Percentiles rank a stretch among this genome's conserved stretches.
Evolutionary conservation across 2,113 vertebrate species (phyloP).

Genomic region (Lepus americanus): DNA sequence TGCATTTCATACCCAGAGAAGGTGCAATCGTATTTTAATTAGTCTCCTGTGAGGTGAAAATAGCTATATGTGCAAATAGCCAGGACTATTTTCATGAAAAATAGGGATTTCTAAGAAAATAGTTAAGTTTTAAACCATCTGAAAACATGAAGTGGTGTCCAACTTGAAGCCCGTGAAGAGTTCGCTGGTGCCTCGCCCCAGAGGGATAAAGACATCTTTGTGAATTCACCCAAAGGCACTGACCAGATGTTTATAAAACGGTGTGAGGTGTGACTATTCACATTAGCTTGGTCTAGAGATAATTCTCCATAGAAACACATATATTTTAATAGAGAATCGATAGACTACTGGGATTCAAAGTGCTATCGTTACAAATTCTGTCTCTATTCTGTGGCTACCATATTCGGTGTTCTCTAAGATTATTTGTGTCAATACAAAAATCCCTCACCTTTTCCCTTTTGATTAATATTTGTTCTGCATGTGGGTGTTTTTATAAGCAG

Average conservation of each 20-base stretch:
- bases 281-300: neutral
- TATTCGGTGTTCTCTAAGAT: neutral
- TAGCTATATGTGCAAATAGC: neutral
- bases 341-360: neutral
- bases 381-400: neutral
- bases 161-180: neutral
- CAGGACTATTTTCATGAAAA: neutral
- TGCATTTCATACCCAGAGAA: neutral
- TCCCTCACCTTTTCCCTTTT: neutral
- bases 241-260: no score
- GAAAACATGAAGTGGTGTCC: neutral
- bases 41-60: neutral
- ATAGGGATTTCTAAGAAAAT: slow-evolving; percentile 1
- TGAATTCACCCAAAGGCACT: neutral
- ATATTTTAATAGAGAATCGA: neutral
- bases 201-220: neutral
- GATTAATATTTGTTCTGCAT: neutral
- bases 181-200: neutral
- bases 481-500: neutral
- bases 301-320: neutral
- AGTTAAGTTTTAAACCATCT: neutral
- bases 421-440: neutral
- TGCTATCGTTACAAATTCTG: neutral
- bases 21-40: neutral
- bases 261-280: neutral